phyloP scores from a whole-genome alignment of 2,888 invertebrate species.

The Dryocosmus kuriphilus region DNA sequence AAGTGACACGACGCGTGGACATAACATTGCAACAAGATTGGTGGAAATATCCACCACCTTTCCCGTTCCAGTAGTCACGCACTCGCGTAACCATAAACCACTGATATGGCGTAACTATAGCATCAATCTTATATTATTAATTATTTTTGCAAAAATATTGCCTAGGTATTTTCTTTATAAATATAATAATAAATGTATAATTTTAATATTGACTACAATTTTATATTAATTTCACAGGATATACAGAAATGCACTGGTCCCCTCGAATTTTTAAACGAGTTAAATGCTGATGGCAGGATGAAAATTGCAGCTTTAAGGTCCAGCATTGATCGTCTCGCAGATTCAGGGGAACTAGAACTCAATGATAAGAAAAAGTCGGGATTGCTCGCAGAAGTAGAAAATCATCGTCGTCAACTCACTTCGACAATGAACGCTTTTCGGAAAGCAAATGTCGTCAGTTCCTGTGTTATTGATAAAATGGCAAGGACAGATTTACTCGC shows the following conservation, averaged over 20 bases:
- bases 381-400: constrained; percentile 83
- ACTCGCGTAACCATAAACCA: too few relatives aligned
- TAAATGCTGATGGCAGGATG: constrained; percentile 87
- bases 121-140: too few relatives aligned
- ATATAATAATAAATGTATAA: neutral
- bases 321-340: constrained; percentile 84
- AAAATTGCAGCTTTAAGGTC: constrained; percentile 84
- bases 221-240: constrained; percentile 80
- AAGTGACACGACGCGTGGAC: too few relatives aligned
- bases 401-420: constrained; percentile 85
- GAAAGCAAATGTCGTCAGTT: constrained; percentile 88
- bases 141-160: too few relatives aligned
- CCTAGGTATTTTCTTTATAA: neutral
- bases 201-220: constrained; percentile 39
- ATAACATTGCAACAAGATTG: too few relatives aligned
- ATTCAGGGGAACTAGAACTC: constrained; percentile 79
- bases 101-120: too few relatives aligned
- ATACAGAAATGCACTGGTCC: constrained; percentile 87
- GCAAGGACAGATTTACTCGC: constrained; percentile 85
- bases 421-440: constrained; percentile 87
- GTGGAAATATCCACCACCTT: too few relatives aligned
- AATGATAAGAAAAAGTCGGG: constrained; percentile 83
- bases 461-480: constrained; percentile 88
- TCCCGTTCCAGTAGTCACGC: too few relatives aligned
- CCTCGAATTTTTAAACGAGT: constrained; percentile 83